These are phyloP conservation scores for Hippotragus niger DNA, from an alignment of 2,113 vertebrate species.

Conservation along the genomic window DNA sequence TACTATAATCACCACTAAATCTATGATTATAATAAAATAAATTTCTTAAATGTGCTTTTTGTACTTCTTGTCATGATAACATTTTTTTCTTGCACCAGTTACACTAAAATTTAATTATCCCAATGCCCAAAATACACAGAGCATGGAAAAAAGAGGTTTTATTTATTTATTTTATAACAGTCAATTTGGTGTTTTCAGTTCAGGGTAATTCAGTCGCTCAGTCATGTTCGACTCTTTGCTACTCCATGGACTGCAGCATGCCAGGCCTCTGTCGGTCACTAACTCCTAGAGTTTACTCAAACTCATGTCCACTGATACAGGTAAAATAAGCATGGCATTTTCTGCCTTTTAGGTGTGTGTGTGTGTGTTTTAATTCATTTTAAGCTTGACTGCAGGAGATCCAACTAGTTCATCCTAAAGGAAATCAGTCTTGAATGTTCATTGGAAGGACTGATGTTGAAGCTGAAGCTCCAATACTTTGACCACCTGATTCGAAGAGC, in stretches of 20 bases:
- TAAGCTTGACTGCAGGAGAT: background rate
- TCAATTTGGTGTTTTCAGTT: background rate
- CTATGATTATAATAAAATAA: background rate
- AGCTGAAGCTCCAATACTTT: background rate
- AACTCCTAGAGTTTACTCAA: background rate
- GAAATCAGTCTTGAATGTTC: background rate
- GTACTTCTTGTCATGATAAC: background rate
- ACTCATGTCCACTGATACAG: background rate
- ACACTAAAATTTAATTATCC: no score
- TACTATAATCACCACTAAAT: background rate
- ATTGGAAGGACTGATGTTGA: background rate
- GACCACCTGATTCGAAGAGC: background rate
- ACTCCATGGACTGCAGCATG: background rate
- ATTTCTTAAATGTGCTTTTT: background rate
- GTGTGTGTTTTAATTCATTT: background rate
- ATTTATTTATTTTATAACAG: background rate
- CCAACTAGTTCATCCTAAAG: background rate
- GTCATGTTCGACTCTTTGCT: background rate
- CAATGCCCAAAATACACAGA: background rate
- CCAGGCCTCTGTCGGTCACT: background rate
- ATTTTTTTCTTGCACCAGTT: no score
- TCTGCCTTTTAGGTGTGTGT: background rate
- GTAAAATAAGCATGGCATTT: background rate
- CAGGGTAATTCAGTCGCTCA: background rate
- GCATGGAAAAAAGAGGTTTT: background rate